These are phyloP conservation scores for Eudasyphora cyanicolor DNA, from an alignment of 2,888 invertebrate genomes.

Conservation along the genomic window DNA sequence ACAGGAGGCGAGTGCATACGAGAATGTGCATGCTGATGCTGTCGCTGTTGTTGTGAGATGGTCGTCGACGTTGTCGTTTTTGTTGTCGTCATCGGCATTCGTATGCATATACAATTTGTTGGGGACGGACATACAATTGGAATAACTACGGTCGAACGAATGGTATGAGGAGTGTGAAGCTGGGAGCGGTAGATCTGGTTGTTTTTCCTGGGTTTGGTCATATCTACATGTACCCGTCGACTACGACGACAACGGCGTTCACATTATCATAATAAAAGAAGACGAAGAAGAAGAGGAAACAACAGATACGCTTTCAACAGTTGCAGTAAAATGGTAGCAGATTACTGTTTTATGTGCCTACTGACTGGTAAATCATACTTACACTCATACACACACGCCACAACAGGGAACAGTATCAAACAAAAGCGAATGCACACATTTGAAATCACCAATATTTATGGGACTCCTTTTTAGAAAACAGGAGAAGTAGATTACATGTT, in stretches of 20 bases:
- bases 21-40: not conserved
- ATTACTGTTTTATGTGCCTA: slow-evolving; percentile 69
- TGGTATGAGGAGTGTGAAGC: not conserved
- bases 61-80: too few species aligned
- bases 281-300: slow-evolving; percentile 10
- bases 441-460: too few species aligned
- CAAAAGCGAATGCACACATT: not conserved
- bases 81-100: not conserved
- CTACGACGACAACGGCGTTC: not conserved
- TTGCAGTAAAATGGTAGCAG: slow-evolving; percentile 68
- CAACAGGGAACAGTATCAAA: not conserved
- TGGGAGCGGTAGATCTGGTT: not conserved
- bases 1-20: not conserved
- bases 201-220: not conserved
- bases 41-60: not conserved
- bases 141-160: not conserved
- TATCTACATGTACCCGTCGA: too few species aligned
- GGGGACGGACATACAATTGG: too few species aligned
- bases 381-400: not conserved
- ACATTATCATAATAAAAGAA: slow-evolving; percentile 45
- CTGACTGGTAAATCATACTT: slow-evolving; percentile 64
- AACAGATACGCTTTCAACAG: slow-evolving; percentile 64
- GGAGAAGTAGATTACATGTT: not conserved
- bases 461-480: too few species aligned
- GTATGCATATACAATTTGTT: not conserved